Percentiles rank a stretch among this genome's conserved stretches.
phyloP scores from a whole-genome alignment of 1,140 invertebrate genomes.

The Popillia japonica region DNA sequence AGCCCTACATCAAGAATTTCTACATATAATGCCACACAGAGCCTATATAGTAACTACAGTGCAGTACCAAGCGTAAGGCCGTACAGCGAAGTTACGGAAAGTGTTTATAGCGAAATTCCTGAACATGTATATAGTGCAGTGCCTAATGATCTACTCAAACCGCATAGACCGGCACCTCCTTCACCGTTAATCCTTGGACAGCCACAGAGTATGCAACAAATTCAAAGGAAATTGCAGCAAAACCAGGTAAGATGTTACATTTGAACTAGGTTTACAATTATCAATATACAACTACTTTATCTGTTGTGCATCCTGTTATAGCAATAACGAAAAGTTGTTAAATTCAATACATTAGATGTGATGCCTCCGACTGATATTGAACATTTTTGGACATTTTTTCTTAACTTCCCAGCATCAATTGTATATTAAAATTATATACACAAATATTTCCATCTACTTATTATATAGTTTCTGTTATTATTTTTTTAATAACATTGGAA shows the following conservation, averaged over 20 bases:
- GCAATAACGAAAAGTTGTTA: too few species aligned
- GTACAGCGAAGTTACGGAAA: constrained; percentile 54
- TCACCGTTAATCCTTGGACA: constrained; percentile 51
- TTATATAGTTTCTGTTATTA: too few species aligned
- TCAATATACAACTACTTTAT: too few species aligned
- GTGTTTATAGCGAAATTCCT: constrained; percentile 57
- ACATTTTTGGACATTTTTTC: background rate
- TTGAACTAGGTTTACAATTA: too few species aligned
- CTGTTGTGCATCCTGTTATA: too few species aligned
- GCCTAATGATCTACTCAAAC: constrained; percentile 54
- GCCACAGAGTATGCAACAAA: constrained; percentile 59
- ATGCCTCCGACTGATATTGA: too few species aligned
- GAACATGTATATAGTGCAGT: constrained; percentile 58
- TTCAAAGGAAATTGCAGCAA: constrained; percentile 58
- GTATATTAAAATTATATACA: too few species aligned
- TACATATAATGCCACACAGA: background rate
- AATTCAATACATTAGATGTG: too few species aligned
- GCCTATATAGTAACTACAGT: constrained; percentile 19
- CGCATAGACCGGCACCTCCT: constrained; percentile 58
- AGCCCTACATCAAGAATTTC: constrained; percentile 2
- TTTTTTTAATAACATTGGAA: too few species aligned
- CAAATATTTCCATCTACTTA: too few species aligned
- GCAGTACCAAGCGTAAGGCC: constrained; percentile 42
- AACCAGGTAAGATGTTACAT: constrained; percentile 50
- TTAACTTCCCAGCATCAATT: too few species aligned